phyloP scores from a whole-genome alignment of 2,888 invertebrate genomes.

The Ennomos quercinarius region DNA sequence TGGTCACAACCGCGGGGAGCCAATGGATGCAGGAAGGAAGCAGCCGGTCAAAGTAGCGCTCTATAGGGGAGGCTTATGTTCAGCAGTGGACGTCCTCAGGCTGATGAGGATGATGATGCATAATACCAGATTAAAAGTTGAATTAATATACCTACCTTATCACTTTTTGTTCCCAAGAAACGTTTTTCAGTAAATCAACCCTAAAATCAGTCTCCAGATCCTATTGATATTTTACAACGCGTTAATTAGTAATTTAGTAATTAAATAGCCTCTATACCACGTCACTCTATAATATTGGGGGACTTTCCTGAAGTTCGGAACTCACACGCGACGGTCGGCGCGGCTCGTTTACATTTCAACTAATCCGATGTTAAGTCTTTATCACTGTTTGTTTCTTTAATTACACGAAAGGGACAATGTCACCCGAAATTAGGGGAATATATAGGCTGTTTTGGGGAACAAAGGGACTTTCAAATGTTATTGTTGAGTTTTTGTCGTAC shows the following conservation, averaged over 20 bases:
- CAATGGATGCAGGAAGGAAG: too few species aligned
- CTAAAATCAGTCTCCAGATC: neutral
- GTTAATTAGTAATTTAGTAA: slow-evolving; percentile 7
- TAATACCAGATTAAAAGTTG: too few species aligned
- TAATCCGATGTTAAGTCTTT: slow-evolving; percentile 49
- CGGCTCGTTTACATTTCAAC: slow-evolving; percentile 45
- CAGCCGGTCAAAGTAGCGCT: too few species aligned
- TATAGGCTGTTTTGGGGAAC: slow-evolving; percentile 4
- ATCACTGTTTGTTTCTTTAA: slow-evolving; percentile 61
- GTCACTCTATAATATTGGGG: neutral
- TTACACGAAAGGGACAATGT: slow-evolving; percentile 52
- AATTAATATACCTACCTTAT: too few species aligned
- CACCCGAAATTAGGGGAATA: slow-evolving; percentile 18
- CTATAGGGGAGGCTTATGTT: too few species aligned
- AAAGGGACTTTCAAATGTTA: too few species aligned
- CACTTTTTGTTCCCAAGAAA: too few species aligned
- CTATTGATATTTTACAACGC: slow-evolving; percentile 5
- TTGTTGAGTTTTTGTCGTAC: too few species aligned
- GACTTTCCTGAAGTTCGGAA: neutral
- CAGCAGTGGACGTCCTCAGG: too few species aligned
- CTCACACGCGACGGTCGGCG: slow-evolving; percentile 25
- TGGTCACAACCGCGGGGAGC: too few species aligned
- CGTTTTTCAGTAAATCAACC: too few species aligned
- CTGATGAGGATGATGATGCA: too few species aligned
- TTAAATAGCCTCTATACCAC: slow-evolving; percentile 1